Evolutionary conservation across 2,888 invertebrate species (phyloP).

Genomic region (Drosophila siamana): DNA sequence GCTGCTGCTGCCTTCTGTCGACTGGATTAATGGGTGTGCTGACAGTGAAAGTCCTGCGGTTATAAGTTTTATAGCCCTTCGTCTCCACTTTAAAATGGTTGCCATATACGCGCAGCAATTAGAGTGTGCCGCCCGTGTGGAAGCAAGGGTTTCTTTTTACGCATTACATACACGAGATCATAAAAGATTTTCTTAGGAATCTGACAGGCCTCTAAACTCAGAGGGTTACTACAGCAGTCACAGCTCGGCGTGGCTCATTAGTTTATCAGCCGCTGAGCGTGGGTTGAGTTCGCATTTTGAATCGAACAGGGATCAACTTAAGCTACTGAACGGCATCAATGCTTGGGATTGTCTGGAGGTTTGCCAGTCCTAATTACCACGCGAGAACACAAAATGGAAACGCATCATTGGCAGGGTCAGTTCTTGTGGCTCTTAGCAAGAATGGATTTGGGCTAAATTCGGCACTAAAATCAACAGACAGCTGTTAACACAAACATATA

Average conservation of each 20-base stretch:
- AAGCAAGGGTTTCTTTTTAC: slow-evolving; percentile 21
- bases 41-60: slow-evolving; percentile 80
- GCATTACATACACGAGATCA: slow-evolving; percentile 53
- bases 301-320: slow-evolving; percentile 33
- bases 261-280: slow-evolving; percentile 58
- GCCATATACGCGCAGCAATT: slow-evolving; percentile 53
- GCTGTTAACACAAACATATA: slow-evolving; percentile 40
- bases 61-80: slow-evolving; percentile 75
- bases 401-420: slow-evolving; percentile 23
- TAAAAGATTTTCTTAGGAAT: slow-evolving; percentile 72
- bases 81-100: slow-evolving; percentile 50
- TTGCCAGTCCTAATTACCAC: slow-evolving; percentile 55
- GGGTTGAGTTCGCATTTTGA: slow-evolving; percentile 43
- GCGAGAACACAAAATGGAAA: slow-evolving; percentile 20
- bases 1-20: slow-evolving; percentile 16
- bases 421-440: slow-evolving; percentile 36
- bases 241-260: slow-evolving; percentile 54
- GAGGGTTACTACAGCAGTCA: slow-evolving; percentile 32
- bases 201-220: slow-evolving; percentile 45
- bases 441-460: slow-evolving; percentile 44
- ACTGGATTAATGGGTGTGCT: slow-evolving; percentile 71
- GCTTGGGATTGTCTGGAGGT: slow-evolving; percentile 42
- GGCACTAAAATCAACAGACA: slow-evolving; percentile 61
- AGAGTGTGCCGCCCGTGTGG: slow-evolving; percentile 55
- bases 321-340: slow-evolving; percentile 40